Conservation (phyloP, 2,113 vertebrate genomes). For the Ptychochromis oligacanthus region DNA sequence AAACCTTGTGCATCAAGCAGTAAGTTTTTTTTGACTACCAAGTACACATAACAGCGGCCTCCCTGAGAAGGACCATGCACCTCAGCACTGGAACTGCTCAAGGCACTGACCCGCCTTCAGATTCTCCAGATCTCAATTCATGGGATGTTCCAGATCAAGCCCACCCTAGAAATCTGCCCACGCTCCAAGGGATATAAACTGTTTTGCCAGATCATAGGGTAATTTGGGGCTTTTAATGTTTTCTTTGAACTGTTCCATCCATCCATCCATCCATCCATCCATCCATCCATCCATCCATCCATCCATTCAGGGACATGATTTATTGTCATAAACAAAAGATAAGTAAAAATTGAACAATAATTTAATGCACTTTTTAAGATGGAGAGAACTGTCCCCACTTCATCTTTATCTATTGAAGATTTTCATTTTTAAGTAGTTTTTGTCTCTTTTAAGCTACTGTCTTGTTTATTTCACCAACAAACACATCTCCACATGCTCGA, state of each 20-base stretch:
- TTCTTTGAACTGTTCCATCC: too few relatives aligned
- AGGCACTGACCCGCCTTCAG: fast-evolving
- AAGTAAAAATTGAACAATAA: not conserved
- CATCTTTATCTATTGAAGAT: too few relatives aligned
- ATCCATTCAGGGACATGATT: not conserved
- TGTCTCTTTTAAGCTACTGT: not conserved
- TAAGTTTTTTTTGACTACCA: too few relatives aligned
- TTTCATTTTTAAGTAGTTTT: not conserved
- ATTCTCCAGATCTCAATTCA: not conserved
- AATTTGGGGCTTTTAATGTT: too few relatives aligned
- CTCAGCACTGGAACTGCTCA: not conserved
- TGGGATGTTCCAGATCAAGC: not conserved
- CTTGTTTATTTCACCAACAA: not conserved
- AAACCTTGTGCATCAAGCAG: too few relatives aligned
- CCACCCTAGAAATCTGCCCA: not conserved
- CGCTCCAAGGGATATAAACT: not conserved
- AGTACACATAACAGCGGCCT: too few relatives aligned
- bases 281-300: too few relatives aligned
- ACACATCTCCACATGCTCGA: constrained; percentile 3
- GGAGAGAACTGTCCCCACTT: not conserved
- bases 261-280: not conserved
- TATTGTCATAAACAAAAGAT: not conserved
- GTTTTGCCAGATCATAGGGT: too few relatives aligned
- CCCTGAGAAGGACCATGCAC: not conserved
- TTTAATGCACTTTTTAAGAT: not conserved